phyloP scores from a whole-genome alignment of 2,888 invertebrate genomes.

The Agapostemon virescens region DNA sequence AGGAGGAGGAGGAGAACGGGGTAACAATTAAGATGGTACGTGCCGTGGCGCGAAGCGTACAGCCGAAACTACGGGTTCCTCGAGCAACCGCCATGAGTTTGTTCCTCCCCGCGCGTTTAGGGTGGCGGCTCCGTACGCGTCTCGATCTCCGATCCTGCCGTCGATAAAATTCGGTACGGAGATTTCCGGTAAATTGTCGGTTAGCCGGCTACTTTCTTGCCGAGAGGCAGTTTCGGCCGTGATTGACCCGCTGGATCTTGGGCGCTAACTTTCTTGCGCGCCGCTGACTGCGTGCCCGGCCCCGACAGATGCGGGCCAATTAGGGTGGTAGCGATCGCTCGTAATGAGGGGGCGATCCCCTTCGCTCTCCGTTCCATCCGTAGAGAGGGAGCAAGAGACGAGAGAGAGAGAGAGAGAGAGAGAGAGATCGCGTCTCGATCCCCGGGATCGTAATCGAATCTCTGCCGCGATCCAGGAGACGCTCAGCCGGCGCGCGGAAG shows the following conservation, averaged over 20 bases:
- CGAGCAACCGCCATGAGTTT: constrained; percentile 20
- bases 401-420: background rate
- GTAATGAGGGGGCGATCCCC: constrained; percentile 37
- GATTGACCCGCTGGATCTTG: constrained; percentile 36
- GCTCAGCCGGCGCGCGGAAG: background rate
- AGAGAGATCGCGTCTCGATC: constrained; percentile 23
- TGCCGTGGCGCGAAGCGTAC: constrained; percentile 48
- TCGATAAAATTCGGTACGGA: constrained; percentile 43
- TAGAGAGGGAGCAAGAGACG: too few relatives aligned
- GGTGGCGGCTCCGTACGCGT: constrained; percentile 3
- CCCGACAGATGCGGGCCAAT: constrained; percentile 51
- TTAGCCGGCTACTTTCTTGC: constrained; percentile 47
- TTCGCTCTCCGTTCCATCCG: background rate
- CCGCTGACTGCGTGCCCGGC: constrained; percentile 26
- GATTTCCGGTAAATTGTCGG: constrained; percentile 53
- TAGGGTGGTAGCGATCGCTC: constrained; percentile 49
- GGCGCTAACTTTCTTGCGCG: constrained; percentile 46
- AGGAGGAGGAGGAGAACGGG: background rate
- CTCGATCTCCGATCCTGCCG: constrained; percentile 39
- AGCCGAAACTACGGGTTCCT: constrained; percentile 15
- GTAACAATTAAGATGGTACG: constrained; percentile 72
- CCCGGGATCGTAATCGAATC: constrained; percentile 34
- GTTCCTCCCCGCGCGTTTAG: constrained; percentile 10
- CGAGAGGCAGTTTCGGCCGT: constrained; percentile 25
- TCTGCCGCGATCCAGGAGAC: background rate